Conservation (phyloP, 2,797 vertebrate species). For the Oceanodroma leucorhoa region DNA sequence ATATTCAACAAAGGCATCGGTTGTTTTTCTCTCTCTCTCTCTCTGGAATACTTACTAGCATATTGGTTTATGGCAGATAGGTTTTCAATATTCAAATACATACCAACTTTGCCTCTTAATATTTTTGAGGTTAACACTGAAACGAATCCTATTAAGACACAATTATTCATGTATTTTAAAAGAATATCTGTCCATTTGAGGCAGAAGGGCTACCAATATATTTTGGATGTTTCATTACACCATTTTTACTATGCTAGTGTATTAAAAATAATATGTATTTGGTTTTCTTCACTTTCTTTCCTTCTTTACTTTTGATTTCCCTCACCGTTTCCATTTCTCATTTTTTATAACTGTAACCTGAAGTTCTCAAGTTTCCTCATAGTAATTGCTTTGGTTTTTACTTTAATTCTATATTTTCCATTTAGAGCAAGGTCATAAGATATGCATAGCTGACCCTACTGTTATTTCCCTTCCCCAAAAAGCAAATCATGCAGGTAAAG, state of each 20-base stretch:
- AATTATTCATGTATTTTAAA: not conserved
- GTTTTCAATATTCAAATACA: constrained; percentile 3
- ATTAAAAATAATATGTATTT: not conserved
- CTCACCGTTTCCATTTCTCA: not conserved
- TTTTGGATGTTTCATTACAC: not conserved
- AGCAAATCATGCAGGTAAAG: not conserved
- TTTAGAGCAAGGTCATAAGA: not conserved
- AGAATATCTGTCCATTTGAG: not conserved
- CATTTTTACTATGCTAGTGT: constrained; percentile 20
- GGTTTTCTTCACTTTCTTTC: not conserved
- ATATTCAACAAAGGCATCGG: not conserved
- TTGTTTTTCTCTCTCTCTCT: not conserved
- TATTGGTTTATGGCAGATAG: not conserved
- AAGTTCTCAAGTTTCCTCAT: not conserved
- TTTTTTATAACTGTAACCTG: not conserved
- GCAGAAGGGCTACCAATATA: not conserved
- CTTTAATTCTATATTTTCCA: not conserved
- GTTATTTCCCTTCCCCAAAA: not conserved
- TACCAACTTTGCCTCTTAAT: not conserved
- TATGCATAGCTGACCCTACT: not conserved
- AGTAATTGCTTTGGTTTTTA: not conserved
- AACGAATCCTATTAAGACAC: not conserved
- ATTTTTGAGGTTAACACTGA: constrained; percentile 25
- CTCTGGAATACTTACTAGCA: not conserved
- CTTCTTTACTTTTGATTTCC: not conserved